Evolutionary conservation across 2,797 vertebrate genomes (phyloP).

Genomic region (Poeciliopsis gracilis): DNA sequence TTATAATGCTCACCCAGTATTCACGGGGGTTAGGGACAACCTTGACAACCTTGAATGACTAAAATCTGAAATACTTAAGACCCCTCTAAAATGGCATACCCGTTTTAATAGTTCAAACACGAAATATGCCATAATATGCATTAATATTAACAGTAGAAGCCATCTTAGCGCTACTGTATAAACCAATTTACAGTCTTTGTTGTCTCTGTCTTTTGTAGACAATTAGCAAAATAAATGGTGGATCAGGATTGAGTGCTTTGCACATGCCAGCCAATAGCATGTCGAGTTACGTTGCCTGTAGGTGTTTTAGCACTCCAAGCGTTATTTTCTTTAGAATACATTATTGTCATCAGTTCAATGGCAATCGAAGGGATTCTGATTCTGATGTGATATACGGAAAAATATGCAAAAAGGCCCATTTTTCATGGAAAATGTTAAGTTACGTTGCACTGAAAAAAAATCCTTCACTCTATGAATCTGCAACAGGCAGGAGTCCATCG

Average conservation of each 20-base stretch:
- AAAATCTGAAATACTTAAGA: background rate
- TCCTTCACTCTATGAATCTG: background rate
- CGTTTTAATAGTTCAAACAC: background rate
- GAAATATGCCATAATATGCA: background rate
- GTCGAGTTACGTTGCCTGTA: background rate
- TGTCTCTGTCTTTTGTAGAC: background rate
- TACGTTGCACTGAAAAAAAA: background rate
- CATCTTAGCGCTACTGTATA: background rate
- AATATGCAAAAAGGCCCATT: background rate
- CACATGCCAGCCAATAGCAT: background rate
- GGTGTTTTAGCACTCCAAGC: background rate
- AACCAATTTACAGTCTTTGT: background rate
- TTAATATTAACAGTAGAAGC: background rate
- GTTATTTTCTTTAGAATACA: background rate
- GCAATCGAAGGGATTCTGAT: too few species aligned
- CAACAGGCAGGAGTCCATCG: background rate
- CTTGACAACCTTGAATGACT: background rate
- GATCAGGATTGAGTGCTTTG: background rate
- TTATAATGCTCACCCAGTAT: background rate
- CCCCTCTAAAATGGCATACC: background rate
- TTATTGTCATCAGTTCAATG: background rate
- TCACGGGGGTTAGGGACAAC: background rate
- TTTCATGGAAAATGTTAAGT: background rate
- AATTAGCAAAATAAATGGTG: background rate
- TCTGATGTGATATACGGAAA: background rate